phyloP scores from a whole-genome alignment of 2,888 invertebrate species.

The Agrypnus murinus region DNA sequence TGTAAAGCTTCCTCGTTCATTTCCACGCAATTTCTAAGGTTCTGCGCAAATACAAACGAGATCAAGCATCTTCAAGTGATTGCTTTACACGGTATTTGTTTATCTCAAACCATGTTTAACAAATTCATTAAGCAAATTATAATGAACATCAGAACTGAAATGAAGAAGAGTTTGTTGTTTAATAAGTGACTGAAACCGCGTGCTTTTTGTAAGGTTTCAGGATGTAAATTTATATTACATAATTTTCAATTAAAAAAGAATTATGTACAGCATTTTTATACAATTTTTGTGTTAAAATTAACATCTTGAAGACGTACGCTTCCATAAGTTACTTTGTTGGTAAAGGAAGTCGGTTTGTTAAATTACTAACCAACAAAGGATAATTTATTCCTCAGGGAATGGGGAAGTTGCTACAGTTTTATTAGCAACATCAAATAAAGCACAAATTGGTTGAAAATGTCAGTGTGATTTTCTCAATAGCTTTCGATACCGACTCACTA shows the following conservation, averaged over 20 bases:
- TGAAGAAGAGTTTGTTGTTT: background rate
- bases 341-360: too few species aligned
- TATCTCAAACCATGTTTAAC: background rate
- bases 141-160: background rate
- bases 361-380: too few species aligned
- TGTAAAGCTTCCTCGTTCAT: constrained; percentile 32
- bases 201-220: constrained; percentile 2
- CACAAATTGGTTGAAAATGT: constrained; percentile 43
- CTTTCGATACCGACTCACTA: constrained; percentile 37
- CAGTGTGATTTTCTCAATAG: constrained; percentile 37
- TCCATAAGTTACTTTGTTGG: background rate
- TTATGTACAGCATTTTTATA: too few species aligned
- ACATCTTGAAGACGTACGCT: too few species aligned
- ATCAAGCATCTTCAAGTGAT: constrained; percentile 5
- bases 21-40: constrained; percentile 33
- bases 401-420: constrained; percentile 25
- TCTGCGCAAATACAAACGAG: constrained; percentile 45
- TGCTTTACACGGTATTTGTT: background rate
- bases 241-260: background rate
- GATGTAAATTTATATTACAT: background rate
- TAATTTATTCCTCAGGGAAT: constrained; percentile 31
- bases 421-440: constrained; percentile 43
- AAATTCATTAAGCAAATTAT: background rate
- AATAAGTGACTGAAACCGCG: background rate
- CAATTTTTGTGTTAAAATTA: too few species aligned